Evolutionary conservation across 2,797 vertebrate genomes (phyloP), one percentile per base, ranked within the genome.

Genomic region (Cottoperca gobio): DNA sequence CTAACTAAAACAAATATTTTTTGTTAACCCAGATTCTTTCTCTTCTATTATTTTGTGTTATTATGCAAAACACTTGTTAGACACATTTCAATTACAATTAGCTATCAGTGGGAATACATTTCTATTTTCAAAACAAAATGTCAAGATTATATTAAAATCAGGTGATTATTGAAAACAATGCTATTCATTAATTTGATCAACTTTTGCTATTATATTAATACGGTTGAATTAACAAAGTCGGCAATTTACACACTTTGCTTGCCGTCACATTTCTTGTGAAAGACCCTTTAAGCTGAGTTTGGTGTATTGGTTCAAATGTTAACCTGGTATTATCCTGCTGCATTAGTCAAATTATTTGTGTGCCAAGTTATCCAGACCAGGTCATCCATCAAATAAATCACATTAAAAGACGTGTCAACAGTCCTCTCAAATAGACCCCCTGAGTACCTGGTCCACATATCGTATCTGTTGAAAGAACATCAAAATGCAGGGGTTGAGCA

Each of bases 301-400:
- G 19, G 57, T 39, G 33, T 66, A 37, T 55, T 71, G 78, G 62
- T 84, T 55, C 72, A 70, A 82, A 74, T 65, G 72, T 79, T 73
- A 88, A 89, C 83, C 58, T 74, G 71, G 81, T 68, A 76, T 79
- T 83, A 85, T 86, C 74, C 77, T 78, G 61, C 77, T 62, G 76
- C 61, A 78, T 70, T 86, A 76, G 84, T 85, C 61, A 78, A 83
- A 89, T 89, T 91, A 94, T 94, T 93, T 95, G 87, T 88, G 88
- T 86, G 81, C 82, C 76, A 85, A 91, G 89, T 93, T 79, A 87
- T 87, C 88, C 82, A 74, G 76, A 81, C 84, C 84, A 73, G 76
- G 81, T 83, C 88, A 87, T 79, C 77, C 78, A 81, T 72, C 78
- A 83, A 87, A 93, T 93, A 91, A 93, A 94, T 95, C 92, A 92